Conservation (phyloP, 2,888 invertebrate genomes). For the Drosophila mimica region DNA sequence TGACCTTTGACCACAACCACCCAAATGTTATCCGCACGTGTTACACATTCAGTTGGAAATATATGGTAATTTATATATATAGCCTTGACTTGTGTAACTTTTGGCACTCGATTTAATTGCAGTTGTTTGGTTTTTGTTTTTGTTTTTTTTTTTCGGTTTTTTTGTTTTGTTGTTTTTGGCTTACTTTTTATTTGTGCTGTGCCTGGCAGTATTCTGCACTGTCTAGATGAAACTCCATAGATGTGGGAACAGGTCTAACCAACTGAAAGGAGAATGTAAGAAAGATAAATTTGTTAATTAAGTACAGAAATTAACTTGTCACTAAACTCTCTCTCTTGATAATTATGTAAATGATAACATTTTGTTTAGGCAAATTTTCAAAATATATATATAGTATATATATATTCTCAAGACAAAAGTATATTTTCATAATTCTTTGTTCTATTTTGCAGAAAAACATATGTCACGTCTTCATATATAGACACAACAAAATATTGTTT, state of each 20-base stretch:
- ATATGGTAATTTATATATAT: constrained; percentile 14
- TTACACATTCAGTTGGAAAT: constrained; percentile 23
- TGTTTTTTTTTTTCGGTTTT: not conserved
- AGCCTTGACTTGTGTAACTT: constrained; percentile 9
- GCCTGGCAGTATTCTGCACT: constrained; percentile 99
- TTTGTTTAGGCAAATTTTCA: not conserved
- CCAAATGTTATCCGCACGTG: constrained; percentile 20
- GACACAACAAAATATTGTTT: constrained; percentile 53
- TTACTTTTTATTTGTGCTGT: constrained; percentile 95
- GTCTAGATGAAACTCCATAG: constrained; percentile 99
- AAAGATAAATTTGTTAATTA: constrained; percentile 9
- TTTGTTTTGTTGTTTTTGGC: constrained; percentile 39
- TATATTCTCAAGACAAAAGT: constrained; percentile 17
- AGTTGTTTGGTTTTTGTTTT: constrained; percentile 1
- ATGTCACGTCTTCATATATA: constrained; percentile 55
- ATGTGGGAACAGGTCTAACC: constrained; percentile 95
- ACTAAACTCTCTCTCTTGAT: not conserved
- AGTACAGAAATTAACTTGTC: not conserved
- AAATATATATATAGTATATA: not conserved
- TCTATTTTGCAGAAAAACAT: constrained; percentile 26
- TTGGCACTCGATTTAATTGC: constrained; percentile 30
- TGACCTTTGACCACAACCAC: constrained; percentile 47
- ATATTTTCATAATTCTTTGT: constrained; percentile 14
- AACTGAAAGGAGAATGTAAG: constrained; percentile 87
- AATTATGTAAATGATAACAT: not conserved